phyloP scores from a whole-genome alignment of 1,140 invertebrate genomes.

The Penaeus chinensis region DNA sequence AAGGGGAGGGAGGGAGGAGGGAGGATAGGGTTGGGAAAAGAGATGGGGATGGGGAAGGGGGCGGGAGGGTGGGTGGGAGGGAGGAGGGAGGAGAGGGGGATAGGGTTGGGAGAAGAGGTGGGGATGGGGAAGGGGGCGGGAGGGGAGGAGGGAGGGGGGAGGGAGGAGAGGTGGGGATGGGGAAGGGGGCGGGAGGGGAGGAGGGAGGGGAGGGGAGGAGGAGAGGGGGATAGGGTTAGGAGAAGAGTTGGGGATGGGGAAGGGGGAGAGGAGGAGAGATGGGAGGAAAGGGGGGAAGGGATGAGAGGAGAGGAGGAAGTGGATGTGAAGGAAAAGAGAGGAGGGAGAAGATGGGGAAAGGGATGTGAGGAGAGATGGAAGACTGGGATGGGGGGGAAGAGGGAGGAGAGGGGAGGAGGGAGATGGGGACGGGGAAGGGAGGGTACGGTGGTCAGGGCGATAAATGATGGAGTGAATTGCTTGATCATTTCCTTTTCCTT shows the following conservation, averaged over 20 bases:
- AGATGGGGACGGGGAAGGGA: not conserved
- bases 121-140: constrained; percentile 28
- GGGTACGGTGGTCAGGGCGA: not conserved
- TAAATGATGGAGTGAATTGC: no score
- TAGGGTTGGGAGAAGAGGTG: not conserved
- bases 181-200: not conserved
- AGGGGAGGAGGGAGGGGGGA: not conserved
- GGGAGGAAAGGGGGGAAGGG: not conserved
- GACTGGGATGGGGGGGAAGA: not conserved
- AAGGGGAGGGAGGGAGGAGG: not conserved
- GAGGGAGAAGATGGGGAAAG: not conserved
- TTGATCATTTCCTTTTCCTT: no score
- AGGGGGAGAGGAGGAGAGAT: not conserved
- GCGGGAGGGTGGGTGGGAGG: not conserved
- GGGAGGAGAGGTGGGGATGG: not conserved
- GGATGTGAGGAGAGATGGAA: not conserved
- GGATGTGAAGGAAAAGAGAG: not conserved
- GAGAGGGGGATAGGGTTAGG: not conserved
- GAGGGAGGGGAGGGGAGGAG: not conserved
- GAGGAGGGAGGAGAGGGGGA: not conserved
- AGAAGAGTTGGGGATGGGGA: not conserved
- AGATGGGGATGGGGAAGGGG: constrained; percentile 29
- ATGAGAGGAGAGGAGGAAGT: not conserved
- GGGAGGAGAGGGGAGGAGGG: not conserved
- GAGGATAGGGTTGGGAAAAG: not conserved